A percentile compares a stretch with the other conserved stretches of the same genome.
Evolutionary conservation across 2,113 vertebrate species (phyloP).

Genomic region (Cathartes aura): DNA sequence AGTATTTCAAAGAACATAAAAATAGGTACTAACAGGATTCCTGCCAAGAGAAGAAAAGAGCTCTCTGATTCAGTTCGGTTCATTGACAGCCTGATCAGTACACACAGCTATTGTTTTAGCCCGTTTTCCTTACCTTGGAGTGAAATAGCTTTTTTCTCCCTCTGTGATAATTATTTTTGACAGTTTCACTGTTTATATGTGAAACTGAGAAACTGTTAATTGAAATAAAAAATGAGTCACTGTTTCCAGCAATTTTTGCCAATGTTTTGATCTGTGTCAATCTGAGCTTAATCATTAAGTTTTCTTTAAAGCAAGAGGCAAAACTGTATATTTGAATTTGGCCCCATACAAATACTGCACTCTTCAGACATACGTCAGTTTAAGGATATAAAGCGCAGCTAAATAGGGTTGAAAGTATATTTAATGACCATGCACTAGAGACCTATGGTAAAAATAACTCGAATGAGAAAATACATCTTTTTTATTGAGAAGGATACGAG

Average conservation of each 20-base stretch:
- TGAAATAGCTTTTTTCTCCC: constrained; percentile 56
- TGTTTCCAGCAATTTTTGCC: constrained; percentile 78
- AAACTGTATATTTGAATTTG: constrained; percentile 21
- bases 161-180: constrained; percentile 79
- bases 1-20: neutral
- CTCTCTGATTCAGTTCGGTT: neutral
- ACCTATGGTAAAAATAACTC: constrained; percentile 24
- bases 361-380: neutral
- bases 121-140: constrained; percentile 56
- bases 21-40: neutral
- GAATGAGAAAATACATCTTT: neutral
- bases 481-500: neutral
- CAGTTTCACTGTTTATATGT: constrained; percentile 77
- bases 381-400: neutral
- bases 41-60: neutral
- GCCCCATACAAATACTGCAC: neutral
- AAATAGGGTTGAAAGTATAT: constrained; percentile 10
- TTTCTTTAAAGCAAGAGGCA: constrained; percentile 65
- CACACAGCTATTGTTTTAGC: constrained; percentile 58
- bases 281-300: constrained; percentile 76
- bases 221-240: constrained; percentile 81
- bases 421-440: neutral
- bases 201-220: constrained; percentile 82
- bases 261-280: constrained; percentile 78
- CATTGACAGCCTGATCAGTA: neutral